These are phyloP conservation scores for Heterochromis multidens DNA, from an alignment of 2,113 vertebrate species.

Conservation along the genomic window DNA sequence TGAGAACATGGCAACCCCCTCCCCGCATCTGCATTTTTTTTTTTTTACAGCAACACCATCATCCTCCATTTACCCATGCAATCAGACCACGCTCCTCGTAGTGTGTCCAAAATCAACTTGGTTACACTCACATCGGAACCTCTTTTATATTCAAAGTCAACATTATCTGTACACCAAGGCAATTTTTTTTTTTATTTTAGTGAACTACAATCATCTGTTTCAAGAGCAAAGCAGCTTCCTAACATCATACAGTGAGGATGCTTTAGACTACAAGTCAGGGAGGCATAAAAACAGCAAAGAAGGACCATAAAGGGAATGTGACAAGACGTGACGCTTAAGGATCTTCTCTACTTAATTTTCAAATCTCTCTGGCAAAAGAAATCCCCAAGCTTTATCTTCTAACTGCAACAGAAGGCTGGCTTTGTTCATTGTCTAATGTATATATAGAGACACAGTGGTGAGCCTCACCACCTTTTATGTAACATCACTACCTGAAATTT, in stretches of 20 bases:
- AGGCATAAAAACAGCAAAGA: neutral
- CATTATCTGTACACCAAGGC: constrained; percentile 37
- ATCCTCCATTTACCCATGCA: constrained; percentile 24
- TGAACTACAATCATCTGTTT: constrained; percentile 52
- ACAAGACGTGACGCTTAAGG: neutral
- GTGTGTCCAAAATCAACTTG: constrained; percentile 41
- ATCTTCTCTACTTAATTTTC: neutral
- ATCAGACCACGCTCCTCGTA: constrained; percentile 7
- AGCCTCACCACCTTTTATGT: neutral
- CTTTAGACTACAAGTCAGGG: constrained; percentile 19
- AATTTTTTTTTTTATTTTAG: neutral
- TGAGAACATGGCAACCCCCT: neutral
- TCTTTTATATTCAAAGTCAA: constrained; percentile 2
- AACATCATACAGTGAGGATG: constrained; percentile 27
- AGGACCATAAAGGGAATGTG: constrained; percentile 4
- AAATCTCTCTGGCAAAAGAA: neutral
- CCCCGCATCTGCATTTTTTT: neutral
- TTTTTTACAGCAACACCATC: constrained; percentile 9
- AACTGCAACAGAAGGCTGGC: constrained; percentile 15
- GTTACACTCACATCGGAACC: constrained; percentile 23
- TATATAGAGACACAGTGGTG: neutral
- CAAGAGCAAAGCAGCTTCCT: constrained; percentile 41
- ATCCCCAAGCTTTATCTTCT: neutral
- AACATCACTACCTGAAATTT: constrained; percentile 27
- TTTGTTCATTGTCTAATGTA: constrained; percentile 37